Evolutionary conservation across 1,140 invertebrate species (phyloP).

Genomic region (Planococcus citri): DNA sequence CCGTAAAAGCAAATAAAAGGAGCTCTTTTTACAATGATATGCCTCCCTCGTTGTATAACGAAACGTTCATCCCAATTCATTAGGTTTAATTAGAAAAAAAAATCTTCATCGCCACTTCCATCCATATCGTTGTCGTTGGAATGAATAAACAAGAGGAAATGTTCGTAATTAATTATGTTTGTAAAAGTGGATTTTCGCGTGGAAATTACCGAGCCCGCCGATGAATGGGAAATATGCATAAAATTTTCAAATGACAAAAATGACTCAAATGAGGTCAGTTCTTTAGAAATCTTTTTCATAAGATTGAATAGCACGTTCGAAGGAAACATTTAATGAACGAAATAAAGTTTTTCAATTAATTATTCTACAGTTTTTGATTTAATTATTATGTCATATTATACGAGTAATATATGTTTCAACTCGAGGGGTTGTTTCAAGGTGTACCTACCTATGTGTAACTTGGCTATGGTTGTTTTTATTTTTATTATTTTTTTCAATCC

Average conservation of each 20-base stretch:
- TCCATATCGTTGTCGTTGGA: not conserved
- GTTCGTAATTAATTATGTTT: conserved; percentile 1
- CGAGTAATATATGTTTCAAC: no score
- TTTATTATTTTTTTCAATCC: no score
- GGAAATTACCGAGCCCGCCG: not conserved
- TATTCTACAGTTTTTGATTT: not conserved
- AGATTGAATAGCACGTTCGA: not conserved
- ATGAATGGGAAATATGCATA: not conserved
- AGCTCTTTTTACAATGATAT: no score
- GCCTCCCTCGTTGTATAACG: no score
- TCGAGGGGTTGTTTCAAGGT: no score
- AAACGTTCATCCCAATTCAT: not conserved
- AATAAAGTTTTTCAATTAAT: not conserved
- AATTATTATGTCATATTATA: not conserved
- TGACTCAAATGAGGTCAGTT: not conserved
- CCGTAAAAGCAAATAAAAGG: no score
- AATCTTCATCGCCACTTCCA: not conserved
- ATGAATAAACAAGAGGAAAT: not conserved
- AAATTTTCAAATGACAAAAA: not conserved
- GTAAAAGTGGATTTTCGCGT: not conserved
- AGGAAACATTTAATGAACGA: not conserved
- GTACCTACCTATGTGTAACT: no score
- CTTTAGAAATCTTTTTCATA: not conserved
- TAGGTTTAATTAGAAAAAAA: not conserved
- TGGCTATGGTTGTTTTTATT: no score